Evolutionary conservation across 1,140 invertebrate genomes (phyloP), one percentile per base, ranked within the genome.

Genomic region (Heliconius congener): DNA sequence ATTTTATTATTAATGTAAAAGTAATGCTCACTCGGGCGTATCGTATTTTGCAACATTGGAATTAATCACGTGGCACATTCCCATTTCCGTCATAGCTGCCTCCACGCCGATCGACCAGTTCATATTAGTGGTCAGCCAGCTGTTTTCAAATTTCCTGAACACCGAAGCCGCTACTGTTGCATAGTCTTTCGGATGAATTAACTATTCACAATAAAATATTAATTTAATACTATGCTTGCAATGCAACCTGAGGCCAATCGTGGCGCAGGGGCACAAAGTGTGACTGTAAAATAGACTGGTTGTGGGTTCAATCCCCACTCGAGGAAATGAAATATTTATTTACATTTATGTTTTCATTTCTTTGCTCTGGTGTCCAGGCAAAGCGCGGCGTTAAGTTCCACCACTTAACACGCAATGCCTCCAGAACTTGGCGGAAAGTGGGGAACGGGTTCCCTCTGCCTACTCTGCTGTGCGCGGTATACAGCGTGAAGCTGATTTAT

Each of bases 1-100:
- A 34, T 19, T 72, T n/a, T 39, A 9, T 39, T 72, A 37, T 27
- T 19, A 55, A 52, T 42, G 11, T 66, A 27, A 16, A 73, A 66
- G 71, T 73, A 71, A 34, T 8, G 83, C 89, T 87, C 85, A 94
- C 92, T 76, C 73, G 30, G 92, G 91, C 70, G 90, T 83, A 46
- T 94, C 90, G 72, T 88, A 89, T 46, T 82, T 57, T 4, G 89
- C 92, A 34, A 92, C 85, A 79, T 94, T 92, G 0, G 96, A 96
- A 85, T 97, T 96, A 74, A 96, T 95, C 46, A 95, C 91, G 86
- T 96, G 96, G 85, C 96, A 97, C 74, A 96, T 91, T 19, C 96
- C 96, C 76, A 95, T 92, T 85, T 97, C 96, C 0, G 96, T 96
- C 86, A 96, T 95, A 1, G 95, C 94, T 74, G 92, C 86, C 37